Evolutionary conservation across 2,888 invertebrate genomes (phyloP).

Genomic region (Synergus laeviventris): DNA sequence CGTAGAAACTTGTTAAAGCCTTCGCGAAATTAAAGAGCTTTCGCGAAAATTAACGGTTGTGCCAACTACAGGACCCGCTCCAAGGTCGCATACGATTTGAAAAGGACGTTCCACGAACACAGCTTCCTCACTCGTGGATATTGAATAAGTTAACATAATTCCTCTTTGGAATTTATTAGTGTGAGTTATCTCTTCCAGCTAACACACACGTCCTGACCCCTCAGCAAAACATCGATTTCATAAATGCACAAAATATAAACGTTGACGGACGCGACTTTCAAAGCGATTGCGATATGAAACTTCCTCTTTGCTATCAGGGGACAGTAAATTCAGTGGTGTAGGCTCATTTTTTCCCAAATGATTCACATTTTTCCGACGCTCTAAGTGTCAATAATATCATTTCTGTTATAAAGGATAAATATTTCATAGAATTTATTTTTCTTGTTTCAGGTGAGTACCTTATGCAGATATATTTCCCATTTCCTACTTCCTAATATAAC

Average conservation of each 20-base stretch:
- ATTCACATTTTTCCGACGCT: background rate
- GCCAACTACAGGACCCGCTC: conserved; percentile 7
- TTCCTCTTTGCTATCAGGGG: conserved; percentile 18
- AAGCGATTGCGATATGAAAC: conserved; percentile 18
- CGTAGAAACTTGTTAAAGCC: conserved; percentile 65
- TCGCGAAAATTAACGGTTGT: conserved; percentile 60
- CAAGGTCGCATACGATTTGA: conserved; percentile 36
- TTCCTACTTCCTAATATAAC: background rate
- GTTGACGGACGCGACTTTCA: background rate
- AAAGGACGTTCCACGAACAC: conserved; percentile 54
- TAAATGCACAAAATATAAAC: conserved; percentile 10
- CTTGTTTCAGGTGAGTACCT: conserved; percentile 32
- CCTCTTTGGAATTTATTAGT: conserved; percentile 55
- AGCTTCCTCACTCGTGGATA: conserved; percentile 54
- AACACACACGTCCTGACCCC: background rate
- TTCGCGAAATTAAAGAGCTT: conserved; percentile 67
- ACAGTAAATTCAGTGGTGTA: conserved; percentile 10
- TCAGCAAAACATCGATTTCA: background rate
- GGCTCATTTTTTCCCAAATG: background rate
- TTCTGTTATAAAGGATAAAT: background rate
- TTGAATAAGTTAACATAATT: conserved; percentile 59
- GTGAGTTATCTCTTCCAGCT: conserved; percentile 47
- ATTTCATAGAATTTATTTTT: background rate
- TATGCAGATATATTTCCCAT: background rate
- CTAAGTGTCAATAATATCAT: background rate